A percentile compares a stretch with the other conserved stretches of the same genome.
These are phyloP conservation scores for Megamerina dolium DNA, from an alignment of 2,888 invertebrate species.

Conservation along the genomic window DNA sequence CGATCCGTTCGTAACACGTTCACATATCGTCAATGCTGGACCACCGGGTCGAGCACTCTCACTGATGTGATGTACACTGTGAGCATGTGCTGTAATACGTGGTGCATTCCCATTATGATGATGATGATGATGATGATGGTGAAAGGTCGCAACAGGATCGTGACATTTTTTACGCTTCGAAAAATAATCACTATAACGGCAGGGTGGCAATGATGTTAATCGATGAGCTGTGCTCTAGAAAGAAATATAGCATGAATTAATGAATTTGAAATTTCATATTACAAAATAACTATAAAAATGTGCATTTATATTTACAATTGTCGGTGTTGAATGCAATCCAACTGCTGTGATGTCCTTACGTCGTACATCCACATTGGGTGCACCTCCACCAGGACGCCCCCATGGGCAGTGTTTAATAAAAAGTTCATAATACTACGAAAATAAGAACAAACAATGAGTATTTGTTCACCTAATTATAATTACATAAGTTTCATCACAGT, in stretches of 20 bases:
- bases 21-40: conserved; percentile 37
- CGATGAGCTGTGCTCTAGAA: conserved; percentile 34
- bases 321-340: conserved; percentile 60
- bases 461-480: no score
- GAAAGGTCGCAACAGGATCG: conserved; percentile 30
- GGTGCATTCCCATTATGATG: conserved; percentile 20
- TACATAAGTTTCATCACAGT: no score
- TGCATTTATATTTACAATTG: conserved; percentile 48
- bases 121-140: conserved; percentile 32
- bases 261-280: no score
- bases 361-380: conserved; percentile 61
- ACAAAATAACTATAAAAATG: no score
- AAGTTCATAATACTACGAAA: conserved; percentile 55
- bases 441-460: no score
- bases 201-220: conserved; percentile 40
- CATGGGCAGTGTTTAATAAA: conserved; percentile 71
- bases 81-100: conserved; percentile 21
- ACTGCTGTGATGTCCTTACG: conserved; percentile 63
- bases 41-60: conserved; percentile 21
- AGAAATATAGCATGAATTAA: not conserved
- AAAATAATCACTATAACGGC: conserved; percentile 44
- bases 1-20: conserved; percentile 28
- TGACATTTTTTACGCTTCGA: conserved; percentile 40
- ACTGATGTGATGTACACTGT: conserved; percentile 27
- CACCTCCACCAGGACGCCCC: conserved; percentile 71